Conservation (phyloP, 1,140 invertebrate genomes). For the Drosophila sucinea region DNA sequence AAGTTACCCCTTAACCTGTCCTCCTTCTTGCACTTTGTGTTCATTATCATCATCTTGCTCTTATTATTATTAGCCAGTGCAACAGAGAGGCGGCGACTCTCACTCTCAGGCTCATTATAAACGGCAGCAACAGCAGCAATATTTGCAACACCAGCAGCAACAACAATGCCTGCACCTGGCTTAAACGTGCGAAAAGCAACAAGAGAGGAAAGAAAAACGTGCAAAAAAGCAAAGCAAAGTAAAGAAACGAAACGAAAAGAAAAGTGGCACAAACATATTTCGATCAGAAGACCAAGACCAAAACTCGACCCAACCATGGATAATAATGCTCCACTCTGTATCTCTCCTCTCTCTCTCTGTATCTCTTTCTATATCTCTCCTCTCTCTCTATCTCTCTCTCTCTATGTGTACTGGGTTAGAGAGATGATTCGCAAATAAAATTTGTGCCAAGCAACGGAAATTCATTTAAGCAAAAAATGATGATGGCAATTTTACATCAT, state of each 20-base stretch:
- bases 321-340: neutral
- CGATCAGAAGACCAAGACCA: constrained; percentile 2
- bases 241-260: constrained; percentile 22
- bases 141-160: neutral
- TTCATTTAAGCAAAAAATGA: constrained; percentile 12
- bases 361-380: too few relatives aligned
- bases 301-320: neutral
- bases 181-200: neutral
- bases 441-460: constrained; percentile 12
- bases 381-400: too few relatives aligned
- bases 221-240: neutral
- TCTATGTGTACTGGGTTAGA: neutral
- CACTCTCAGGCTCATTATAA: constrained; percentile 13
- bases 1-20: neutral
- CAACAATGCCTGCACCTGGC: constrained; percentile 12
- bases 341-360: neutral
- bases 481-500: constrained; percentile 7
- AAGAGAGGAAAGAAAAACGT: neutral
- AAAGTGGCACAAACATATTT: constrained; percentile 32
- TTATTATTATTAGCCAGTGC: constrained; percentile 9
- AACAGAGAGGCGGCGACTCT: constrained; percentile 4
- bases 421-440: constrained; percentile 8
- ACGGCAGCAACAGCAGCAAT: constrained; percentile 2
- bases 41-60: constrained; percentile 8
- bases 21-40: constrained; percentile 1